A percentile compares a stretch with the other conserved stretches of the same genome.
Conservation (phyloP, 2,113 vertebrate genomes). For the Strix uralensis region DNA sequence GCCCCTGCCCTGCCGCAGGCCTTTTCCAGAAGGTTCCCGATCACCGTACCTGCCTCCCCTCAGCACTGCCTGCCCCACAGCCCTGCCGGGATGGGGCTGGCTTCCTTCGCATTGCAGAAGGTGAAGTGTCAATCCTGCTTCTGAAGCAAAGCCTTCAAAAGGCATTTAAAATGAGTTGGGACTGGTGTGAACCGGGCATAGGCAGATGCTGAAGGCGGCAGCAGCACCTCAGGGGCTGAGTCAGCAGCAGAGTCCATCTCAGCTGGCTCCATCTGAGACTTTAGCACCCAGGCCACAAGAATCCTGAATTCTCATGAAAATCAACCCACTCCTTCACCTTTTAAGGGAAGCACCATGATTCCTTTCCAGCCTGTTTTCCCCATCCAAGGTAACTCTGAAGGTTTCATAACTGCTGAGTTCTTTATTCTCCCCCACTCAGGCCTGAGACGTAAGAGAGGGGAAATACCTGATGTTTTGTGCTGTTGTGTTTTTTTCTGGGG, state of each 20-base stretch:
- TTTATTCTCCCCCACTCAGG: background rate
- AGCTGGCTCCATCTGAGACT: background rate
- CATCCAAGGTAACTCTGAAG: background rate
- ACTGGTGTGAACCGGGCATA: accelerated
- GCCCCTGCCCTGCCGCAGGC: accelerated
- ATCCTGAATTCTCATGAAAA: background rate
- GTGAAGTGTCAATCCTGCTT: accelerated
- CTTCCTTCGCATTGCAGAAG: accelerated
- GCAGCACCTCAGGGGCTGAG: background rate
- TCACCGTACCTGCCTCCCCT: accelerated
- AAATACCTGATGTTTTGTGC: background rate
- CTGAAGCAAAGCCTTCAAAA: background rate
- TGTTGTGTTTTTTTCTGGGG: background rate
- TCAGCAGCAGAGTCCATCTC: no score
- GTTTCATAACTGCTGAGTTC: accelerated
- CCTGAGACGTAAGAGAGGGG: background rate
- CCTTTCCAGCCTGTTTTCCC: background rate
- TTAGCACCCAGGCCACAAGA: accelerated
- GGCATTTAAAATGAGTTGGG: background rate
- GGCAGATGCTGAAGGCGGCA: background rate
- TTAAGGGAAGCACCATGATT: background rate
- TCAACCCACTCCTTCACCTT: background rate
- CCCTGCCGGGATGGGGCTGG: accelerated
- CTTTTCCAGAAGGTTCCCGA: background rate
- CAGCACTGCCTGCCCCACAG: accelerated